phyloP scores from a whole-genome alignment of 2,113 vertebrate species.

The Elaphurus davidianus region DNA sequence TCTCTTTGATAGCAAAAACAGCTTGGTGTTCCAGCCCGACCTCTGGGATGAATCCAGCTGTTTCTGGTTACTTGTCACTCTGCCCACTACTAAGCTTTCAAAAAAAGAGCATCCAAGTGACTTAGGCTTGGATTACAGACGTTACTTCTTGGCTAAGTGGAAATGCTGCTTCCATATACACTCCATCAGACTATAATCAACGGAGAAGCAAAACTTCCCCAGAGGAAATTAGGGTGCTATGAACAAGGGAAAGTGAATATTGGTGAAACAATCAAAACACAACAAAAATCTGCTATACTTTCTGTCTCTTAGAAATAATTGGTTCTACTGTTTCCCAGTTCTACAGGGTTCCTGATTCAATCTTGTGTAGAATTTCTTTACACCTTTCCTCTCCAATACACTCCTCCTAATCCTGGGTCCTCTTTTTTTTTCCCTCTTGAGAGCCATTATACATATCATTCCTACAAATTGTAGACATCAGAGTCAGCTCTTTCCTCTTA shows the following conservation, averaged over 20 bases:
- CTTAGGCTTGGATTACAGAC: background rate
- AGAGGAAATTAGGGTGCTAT: background rate
- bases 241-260: background rate
- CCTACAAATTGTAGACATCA: background rate
- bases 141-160: background rate
- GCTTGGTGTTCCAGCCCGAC: background rate
- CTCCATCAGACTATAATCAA: background rate
- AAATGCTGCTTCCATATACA: background rate
- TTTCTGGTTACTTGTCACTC: background rate
- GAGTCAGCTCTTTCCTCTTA: background rate
- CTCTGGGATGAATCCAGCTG: background rate
- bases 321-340: background rate
- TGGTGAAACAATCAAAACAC: background rate
- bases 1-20: slow-evolving; percentile 7
- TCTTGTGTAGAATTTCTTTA: background rate
- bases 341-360: background rate
- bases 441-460: background rate
- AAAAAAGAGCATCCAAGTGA: background rate
- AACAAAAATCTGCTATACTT: background rate
- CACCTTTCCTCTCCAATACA: background rate
- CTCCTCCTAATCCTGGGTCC: background rate
- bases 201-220: background rate
- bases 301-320: background rate
- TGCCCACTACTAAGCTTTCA: background rate
- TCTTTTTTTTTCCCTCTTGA: background rate